phyloP scores from a whole-genome alignment of 1,140 invertebrate genomes.

The Papilio helenus region DNA sequence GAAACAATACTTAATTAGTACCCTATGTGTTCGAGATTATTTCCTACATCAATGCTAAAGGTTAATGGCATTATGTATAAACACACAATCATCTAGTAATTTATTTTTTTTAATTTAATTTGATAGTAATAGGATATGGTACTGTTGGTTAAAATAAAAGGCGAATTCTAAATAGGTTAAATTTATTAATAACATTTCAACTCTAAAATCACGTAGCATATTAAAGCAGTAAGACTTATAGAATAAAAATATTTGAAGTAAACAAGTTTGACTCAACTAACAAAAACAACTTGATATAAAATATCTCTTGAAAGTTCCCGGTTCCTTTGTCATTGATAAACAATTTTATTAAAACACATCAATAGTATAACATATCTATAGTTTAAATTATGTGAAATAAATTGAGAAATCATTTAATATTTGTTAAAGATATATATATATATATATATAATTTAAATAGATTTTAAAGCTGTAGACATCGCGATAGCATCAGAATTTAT shows the following conservation, averaged over 20 bases:
- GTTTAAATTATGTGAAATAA: background rate
- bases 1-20: too few species aligned
- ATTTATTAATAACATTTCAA: slow-evolving; percentile 53
- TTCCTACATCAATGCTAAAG: too few species aligned
- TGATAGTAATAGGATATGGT: background rate
- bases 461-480: background rate
- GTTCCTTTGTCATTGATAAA: background rate
- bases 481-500: background rate
- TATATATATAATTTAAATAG: background rate
- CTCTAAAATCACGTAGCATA: slow-evolving; percentile 47
- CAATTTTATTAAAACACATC: background rate
- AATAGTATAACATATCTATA: background rate
- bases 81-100: too few species aligned
- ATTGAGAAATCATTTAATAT: background rate
- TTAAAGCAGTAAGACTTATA: slow-evolving; percentile 51
- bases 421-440: background rate
- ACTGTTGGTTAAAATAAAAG: background rate
- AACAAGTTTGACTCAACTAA: slow-evolving; percentile 39
- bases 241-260: slow-evolving; percentile 47
- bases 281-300: slow-evolving; percentile 30
- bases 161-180: slow-evolving; percentile 6
- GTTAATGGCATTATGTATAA: too few species aligned
- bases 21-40: too few species aligned
- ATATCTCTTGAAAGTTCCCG: background rate
- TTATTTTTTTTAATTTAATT: too few species aligned